These are phyloP conservation scores for Drosophila koepferae DNA, from an alignment of 2,888 invertebrate species.

Conservation along the genomic window DNA sequence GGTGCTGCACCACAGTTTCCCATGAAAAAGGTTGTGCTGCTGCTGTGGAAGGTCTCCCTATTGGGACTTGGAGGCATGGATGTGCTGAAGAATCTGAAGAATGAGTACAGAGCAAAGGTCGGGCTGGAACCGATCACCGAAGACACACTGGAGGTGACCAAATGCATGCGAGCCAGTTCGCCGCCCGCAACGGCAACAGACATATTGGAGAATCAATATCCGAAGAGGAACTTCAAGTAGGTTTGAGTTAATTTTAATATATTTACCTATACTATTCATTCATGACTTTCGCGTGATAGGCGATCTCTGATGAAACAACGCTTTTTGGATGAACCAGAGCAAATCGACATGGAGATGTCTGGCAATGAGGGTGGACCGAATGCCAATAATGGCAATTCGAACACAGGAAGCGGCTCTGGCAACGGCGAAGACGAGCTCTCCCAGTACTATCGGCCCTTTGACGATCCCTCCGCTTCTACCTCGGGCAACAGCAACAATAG, in stretches of 20 bases:
- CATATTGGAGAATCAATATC: slow-evolving; percentile 93
- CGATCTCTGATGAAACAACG: slow-evolving; percentile 94
- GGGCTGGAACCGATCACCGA: slow-evolving; percentile 92
- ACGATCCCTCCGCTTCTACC: slow-evolving; percentile 84
- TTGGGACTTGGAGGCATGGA: slow-evolving; percentile 96
- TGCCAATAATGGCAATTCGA: slow-evolving; percentile 62
- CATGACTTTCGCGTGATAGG: slow-evolving; percentile 31
- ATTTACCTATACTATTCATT: not conserved
- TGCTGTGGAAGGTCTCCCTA: slow-evolving; percentile 97
- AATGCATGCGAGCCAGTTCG: slow-evolving; percentile 96
- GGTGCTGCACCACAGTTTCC: slow-evolving; percentile 98
- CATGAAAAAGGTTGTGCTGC: slow-evolving; percentile 97
- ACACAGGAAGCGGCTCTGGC: slow-evolving; percentile 48
- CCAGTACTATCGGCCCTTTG: slow-evolving; percentile 84
- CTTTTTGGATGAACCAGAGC: slow-evolving; percentile 92
- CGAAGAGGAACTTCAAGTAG: slow-evolving; percentile 90
- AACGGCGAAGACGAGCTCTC: slow-evolving; percentile 86
- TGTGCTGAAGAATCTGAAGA: slow-evolving; percentile 92
- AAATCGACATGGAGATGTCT: slow-evolving; percentile 90
- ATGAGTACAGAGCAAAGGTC: slow-evolving; percentile 88
- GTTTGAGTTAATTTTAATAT: slow-evolving; percentile 61
- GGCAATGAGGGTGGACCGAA: slow-evolving; percentile 83
- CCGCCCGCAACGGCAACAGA: slow-evolving; percentile 97
- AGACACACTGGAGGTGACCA: slow-evolving; percentile 97
- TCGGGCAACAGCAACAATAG: slow-evolving; percentile 54